phyloP scores from a whole-genome alignment of 92 coral and sea anemone species.

The Diadumene lineata region DNA sequence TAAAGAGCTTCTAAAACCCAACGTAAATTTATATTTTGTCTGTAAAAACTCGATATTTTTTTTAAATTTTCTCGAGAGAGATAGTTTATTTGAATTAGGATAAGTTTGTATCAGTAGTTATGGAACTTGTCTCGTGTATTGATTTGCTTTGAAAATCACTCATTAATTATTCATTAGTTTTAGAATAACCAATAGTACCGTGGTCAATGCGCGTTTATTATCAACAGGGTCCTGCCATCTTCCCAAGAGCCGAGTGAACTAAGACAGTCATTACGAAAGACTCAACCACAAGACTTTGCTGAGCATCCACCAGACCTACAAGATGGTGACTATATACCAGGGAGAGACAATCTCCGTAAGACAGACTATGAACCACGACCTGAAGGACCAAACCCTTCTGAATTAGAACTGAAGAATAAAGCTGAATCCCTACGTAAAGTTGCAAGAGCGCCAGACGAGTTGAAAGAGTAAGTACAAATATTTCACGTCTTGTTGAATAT shows the following conservation, averaged over 20 bases:
- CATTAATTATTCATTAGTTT: too few species aligned
- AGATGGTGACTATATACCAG: conserved; percentile 27
- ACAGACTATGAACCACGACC: conserved; percentile 38
- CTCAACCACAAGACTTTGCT: conserved; percentile 55
- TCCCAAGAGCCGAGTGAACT: conserved; percentile 67
- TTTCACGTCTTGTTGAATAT: too few species aligned
- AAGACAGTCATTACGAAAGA: conserved; percentile 68
- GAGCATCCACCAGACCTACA: conserved; percentile 30
- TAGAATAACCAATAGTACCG: too few species aligned
- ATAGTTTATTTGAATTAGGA: too few species aligned
- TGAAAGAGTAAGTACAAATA: conserved; percentile 27
- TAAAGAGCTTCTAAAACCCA: too few species aligned
- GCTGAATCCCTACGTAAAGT: conserved; percentile 88
- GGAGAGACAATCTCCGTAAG: conserved; percentile 36
- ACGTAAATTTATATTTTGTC: too few species aligned
- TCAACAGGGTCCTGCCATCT: conserved; percentile 64
- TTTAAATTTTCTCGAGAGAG: too few species aligned
- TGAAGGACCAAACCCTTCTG: conserved; percentile 36
- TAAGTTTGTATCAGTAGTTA: too few species aligned
- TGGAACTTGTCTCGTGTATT: too few species aligned
- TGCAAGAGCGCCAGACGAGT: conserved; percentile 64
- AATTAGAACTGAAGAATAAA: conserved; percentile 52
- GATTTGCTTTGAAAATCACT: too few species aligned
- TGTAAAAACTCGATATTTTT: too few species aligned
- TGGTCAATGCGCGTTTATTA: too few species aligned